Base-by-base conservation (phyloP, 2,113 vertebrate species). In the Myxocyprinus asiaticus region DNA sequence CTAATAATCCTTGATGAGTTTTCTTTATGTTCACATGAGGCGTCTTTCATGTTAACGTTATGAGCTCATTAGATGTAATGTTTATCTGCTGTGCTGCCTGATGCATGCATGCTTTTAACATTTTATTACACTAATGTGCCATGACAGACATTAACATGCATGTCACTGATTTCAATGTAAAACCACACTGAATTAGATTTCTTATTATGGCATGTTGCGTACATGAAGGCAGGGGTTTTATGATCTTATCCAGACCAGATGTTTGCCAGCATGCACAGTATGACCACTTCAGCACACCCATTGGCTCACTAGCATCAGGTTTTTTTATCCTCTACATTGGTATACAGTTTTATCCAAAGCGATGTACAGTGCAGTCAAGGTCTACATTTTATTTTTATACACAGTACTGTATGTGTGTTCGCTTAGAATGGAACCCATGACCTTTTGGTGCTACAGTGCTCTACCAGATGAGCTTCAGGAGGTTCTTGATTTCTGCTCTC, bases 1-100 rank as follows among this genome's bases (percentile, higher is more conserved):
- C 11, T 51, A 76, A 76, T 53, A 56, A 74, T 74, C 43, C 44
- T 58, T 75, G 70, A 74, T 74, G 59, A 67, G 63, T 51, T 67
- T 75, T 66, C 63, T 43, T 73, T 59, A 51, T 8, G 64, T 15
- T 61, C 58, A 51, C 75, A 59, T 7, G 62, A 65, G 22, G 17
- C 73, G 43, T 76, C 15, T 50, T 62, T 62, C 10, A 50, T 44
- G 22, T 76, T 42, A 63, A 76, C 5, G 8, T 64, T 53, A 53
- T 64, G 59, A 42, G 22, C 47, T 76, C 61, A 64, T 64, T 75
- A 53, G 59, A 64, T 3, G 0, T 5, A 61, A 48, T 73, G 9
- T 48, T 59, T 50, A 75, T 61, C 44, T 61, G 56, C 44, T 12
- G 58, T 7, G 56, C 58, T 59, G 48, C 11, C 48, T 51, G 73